Evolutionary conservation across 1,140 invertebrate genomes (phyloP), one percentile per base, ranked within the genome.

Genomic region (Bactericera cockerelli): DNA sequence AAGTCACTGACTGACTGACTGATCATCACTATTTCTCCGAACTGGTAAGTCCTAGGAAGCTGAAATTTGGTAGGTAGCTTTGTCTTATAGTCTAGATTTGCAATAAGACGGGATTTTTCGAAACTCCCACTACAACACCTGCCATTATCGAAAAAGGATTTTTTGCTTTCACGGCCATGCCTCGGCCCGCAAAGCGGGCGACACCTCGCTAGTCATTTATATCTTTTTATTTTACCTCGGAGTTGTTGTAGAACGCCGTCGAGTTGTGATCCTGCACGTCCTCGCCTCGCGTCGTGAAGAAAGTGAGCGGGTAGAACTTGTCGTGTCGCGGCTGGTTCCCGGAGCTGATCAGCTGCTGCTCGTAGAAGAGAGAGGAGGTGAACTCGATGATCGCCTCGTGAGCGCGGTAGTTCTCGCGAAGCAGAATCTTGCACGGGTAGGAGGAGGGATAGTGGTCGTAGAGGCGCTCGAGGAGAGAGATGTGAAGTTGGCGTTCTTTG

Each of bases 371-470:
- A 63, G 87, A 82, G 0, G 87, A 89, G 1, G 86, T 89, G 65
- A 87, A 85, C 63, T 79, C 74, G 26, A 91, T 83, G 26, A 93
- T 91, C 26, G 84, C 85, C 57, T 82, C 77, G 70, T 92, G 89
- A 0, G 88, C 87, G 36, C 89, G 75, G 67, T 93, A 93, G 67
- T 92, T 93, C 70, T 89, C 86, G 66, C 84, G 85, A 0, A 93
- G 72, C 61, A 89, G 76, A 36, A 92, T 86, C 70, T 87, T 87
- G 69, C 84, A 90, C 0, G 86, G 81, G 68, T 83, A 86, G 36
- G 77, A 75, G 1, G 75, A 70, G 0, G 86, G 84, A 68, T 92
- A 92, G 36, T 82, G 75, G 59, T 86, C 84, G 66, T 89, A 87
- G 0, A 93, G 73, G 19, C 89, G 72, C 68, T 93, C 89, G 26